phyloP scores from a whole-genome alignment of 2,888 invertebrate species.

The Cryptophagus acutangulus region DNA sequence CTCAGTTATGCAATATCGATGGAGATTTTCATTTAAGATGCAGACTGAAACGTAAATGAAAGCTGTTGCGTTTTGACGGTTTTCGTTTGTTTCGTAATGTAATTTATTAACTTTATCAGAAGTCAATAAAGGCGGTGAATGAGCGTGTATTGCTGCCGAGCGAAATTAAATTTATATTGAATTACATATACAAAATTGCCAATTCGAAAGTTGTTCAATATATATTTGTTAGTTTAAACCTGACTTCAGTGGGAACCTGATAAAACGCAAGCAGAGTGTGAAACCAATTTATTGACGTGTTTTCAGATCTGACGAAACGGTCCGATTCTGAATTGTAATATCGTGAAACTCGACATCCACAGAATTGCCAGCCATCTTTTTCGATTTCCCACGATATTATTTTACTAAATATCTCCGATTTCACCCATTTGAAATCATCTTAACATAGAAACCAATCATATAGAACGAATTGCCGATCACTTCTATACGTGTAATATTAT shows the following conservation, averaged over 20 bases:
- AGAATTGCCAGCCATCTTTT: slow-evolving; percentile 19
- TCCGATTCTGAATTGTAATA: slow-evolving; percentile 23
- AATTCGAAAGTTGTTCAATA: slow-evolving; percentile 7
- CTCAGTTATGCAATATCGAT: no score
- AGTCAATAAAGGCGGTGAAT: no score
- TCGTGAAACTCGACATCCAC: slow-evolving; percentile 18
- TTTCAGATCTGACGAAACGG: slow-evolving; percentile 27
- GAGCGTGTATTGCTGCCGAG: no score
- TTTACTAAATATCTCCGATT: slow-evolving; percentile 24
- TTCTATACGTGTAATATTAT: slow-evolving; percentile 9
- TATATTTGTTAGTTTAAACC: slow-evolving; percentile 9
- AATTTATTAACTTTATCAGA: no score
- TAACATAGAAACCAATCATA: slow-evolving; percentile 13
- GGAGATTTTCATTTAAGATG: no score
- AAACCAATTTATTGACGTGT: slow-evolving; percentile 32
- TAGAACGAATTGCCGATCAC: slow-evolving; percentile 12
- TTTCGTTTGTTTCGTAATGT: no score
- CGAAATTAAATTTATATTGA: slow-evolving; percentile 4
- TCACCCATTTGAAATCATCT: slow-evolving; percentile 19
- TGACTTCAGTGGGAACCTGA: slow-evolving; percentile 15
- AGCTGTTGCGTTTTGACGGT: no score
- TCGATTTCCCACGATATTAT: slow-evolving; percentile 23
- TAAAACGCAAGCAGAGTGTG: slow-evolving; percentile 25
- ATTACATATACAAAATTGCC: slow-evolving; percentile 5
- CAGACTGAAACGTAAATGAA: no score